Evolutionary conservation across 2,888 invertebrate species (phyloP), one percentile per base, ranked within the genome.

Genomic region (Scaptomyza caliginosa): DNA sequence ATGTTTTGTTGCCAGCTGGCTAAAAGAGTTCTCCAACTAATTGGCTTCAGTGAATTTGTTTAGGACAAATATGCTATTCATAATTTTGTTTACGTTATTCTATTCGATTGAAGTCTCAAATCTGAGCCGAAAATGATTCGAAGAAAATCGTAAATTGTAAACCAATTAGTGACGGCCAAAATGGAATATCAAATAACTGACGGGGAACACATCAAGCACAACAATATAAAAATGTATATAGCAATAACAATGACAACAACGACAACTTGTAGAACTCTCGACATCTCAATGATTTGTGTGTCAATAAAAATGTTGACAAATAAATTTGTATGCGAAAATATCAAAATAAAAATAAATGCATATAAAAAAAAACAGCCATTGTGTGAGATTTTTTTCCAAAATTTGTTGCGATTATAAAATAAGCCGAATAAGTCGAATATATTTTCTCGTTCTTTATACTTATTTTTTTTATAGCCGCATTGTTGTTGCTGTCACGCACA

Each of bases 131-230:
- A 68, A 74, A 68, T 74, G 38, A 56, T 52, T 34, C 38, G 34
- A 23, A 38, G 19, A 49, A 34, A 48, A 46, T 45, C 34, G 19
- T 34, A 50, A 63, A 60, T 54, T 57, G 46, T 49, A 68, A 86
- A 57, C 58, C 82, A 87, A 81, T 81, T 79, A 82, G 40, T 59
- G 65, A 49, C 51, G 39, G 39, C 16, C 16, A 16, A 34, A 78
- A n/a, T n/a, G n/a, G n/a, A 74, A 82, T 82, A 82, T 85, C 83
- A 64, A 74, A 72, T 68, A 67, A 54, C 82, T 84, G 74, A 39
- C 60, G 57, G 50, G 45, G 67, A 80, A 77, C 56, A 62, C 49
- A 56, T 59, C 71, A 78, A 67, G 39, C 40, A 42, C 42, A 48
- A 55, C 32, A 58, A 32, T 17, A 13, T 24, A 23, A 30, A 34